Evolutionary conservation across 2,888 invertebrate genomes (phyloP).

Genomic region (Ectemnius lituratus): DNA sequence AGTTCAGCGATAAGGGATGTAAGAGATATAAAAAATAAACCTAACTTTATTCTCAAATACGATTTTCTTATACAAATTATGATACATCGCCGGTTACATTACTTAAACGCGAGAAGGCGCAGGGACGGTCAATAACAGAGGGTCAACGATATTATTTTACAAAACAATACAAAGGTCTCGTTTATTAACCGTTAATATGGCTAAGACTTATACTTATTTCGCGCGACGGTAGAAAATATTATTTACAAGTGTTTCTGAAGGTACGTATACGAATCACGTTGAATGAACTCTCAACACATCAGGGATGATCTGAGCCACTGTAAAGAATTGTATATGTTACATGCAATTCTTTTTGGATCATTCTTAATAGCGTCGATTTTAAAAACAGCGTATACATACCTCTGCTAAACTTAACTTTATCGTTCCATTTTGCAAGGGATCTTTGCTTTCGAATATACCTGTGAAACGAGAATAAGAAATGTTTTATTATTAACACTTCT

Average conservation of each 20-base stretch:
- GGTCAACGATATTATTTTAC: constrained; percentile 57
- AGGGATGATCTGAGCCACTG: constrained; percentile 88
- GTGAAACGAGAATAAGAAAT: constrained; percentile 26
- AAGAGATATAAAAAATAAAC: constrained; percentile 56
- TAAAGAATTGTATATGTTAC: constrained; percentile 16
- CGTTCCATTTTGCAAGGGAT: constrained; percentile 88
- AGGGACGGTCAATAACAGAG: constrained; percentile 46
- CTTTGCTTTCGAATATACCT: constrained; percentile 88
- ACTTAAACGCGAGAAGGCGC: constrained; percentile 33
- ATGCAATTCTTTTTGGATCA: background rate
- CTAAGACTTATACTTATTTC: constrained; percentile 62
- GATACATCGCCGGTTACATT: constrained; percentile 48
- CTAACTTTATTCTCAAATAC: constrained; percentile 64
- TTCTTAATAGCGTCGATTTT: background rate
- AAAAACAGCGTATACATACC: constrained; percentile 78
- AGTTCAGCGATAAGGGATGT: background rate
- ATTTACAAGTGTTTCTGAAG: constrained; percentile 69
- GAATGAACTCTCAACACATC: constrained; percentile 80
- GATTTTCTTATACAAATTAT: constrained; percentile 63
- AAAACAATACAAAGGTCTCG: constrained; percentile 48
- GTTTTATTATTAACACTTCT: constrained; percentile 3
- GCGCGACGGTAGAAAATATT: constrained; percentile 64
- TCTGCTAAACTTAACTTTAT: constrained; percentile 90
- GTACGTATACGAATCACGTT: constrained; percentile 53
- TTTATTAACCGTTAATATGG: constrained; percentile 70